A percentile compares a stretch with the other conserved stretches of the same genome.
Evolutionary conservation across 1,140 invertebrate species (phyloP).

Genomic region (Holcopasites calliopsidis): DNA sequence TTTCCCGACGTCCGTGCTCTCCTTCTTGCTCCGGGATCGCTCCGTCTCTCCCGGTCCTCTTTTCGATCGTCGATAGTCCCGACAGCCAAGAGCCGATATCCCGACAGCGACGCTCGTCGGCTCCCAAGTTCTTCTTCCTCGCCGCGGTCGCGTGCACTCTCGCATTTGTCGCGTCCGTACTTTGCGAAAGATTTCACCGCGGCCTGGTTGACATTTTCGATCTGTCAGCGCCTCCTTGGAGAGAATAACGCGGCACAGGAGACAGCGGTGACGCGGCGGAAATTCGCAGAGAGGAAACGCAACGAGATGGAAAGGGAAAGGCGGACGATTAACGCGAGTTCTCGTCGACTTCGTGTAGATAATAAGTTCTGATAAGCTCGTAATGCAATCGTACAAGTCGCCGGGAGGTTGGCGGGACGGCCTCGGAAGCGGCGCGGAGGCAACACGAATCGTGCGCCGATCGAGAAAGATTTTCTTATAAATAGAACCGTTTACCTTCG

Average conservation of each 20-base stretch:
- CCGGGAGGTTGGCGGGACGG: constrained; percentile 52
- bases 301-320: constrained; percentile 7
- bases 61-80: constrained; percentile 25
- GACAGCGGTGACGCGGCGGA: constrained; percentile 18
- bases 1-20: constrained; percentile 52
- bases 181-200: too few relatives aligned
- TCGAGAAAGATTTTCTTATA: constrained; percentile 12
- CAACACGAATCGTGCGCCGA: constrained; percentile 6
- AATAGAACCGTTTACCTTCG: constrained; percentile 37
- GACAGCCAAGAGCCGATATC: constrained; percentile 16
- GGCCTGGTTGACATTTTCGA: too few relatives aligned
- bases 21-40: constrained; percentile 27
- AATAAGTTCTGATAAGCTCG: constrained; percentile 63
- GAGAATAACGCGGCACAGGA: too few relatives aligned
- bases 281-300: neutral
- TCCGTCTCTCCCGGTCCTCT: neutral
- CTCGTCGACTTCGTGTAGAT: constrained; percentile 50
- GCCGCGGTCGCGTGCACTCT: too few relatives aligned
- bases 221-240: too few relatives aligned
- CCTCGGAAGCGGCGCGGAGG: constrained; percentile 39
- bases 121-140: constrained; percentile 4
- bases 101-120: neutral
- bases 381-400: constrained; percentile 60
- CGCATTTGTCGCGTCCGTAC: neutral
- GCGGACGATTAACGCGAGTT: constrained; percentile 32